phyloP scores from a whole-genome alignment of 1,140 invertebrate genomes.

The Helicoverpa armigera region DNA sequence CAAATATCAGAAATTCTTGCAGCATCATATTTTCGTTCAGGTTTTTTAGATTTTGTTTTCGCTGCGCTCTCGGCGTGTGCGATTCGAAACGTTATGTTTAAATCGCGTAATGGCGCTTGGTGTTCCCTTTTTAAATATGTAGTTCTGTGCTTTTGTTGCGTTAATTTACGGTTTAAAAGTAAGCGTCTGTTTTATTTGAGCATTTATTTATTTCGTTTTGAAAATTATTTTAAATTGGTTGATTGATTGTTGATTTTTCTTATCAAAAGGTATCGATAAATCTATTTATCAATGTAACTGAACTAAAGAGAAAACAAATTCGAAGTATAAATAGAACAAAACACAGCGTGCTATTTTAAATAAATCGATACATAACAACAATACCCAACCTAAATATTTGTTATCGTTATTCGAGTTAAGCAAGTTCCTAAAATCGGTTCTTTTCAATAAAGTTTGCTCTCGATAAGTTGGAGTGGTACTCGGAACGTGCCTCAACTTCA shows the following conservation, averaged over 20 bases:
- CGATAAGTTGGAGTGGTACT: slow-evolving; percentile 18
- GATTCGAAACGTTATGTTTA: neutral
- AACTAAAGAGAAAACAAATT: neutral
- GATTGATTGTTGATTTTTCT: too few species aligned
- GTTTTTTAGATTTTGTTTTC: slow-evolving; percentile 15
- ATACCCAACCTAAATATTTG: slow-evolving; percentile 35
- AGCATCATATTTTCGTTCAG: slow-evolving; percentile 21
- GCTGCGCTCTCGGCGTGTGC: neutral
- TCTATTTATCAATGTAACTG: too few species aligned
- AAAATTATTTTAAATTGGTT: too few species aligned
- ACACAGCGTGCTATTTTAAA: neutral
- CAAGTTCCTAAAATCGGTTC: slow-evolving; percentile 32
- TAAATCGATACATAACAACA: slow-evolving; percentile 26
- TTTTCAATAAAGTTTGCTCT: slow-evolving; percentile 45
- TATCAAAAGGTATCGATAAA: too few species aligned
- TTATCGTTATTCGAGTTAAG: slow-evolving; percentile 28
- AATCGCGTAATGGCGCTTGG: neutral
- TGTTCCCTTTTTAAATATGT: neutral
- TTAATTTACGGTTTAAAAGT: too few species aligned
- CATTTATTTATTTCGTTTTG: too few species aligned
- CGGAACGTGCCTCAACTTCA: slow-evolving; percentile 30
- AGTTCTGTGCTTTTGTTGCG: too few species aligned
- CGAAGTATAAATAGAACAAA: neutral
- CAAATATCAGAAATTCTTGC: slow-evolving; percentile 35
- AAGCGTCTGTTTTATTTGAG: too few species aligned